These are phyloP conservation scores for Caenorhabditis sinica DNA, from an alignment of 2,888 invertebrate genomes.

Conservation along the genomic window DNA sequence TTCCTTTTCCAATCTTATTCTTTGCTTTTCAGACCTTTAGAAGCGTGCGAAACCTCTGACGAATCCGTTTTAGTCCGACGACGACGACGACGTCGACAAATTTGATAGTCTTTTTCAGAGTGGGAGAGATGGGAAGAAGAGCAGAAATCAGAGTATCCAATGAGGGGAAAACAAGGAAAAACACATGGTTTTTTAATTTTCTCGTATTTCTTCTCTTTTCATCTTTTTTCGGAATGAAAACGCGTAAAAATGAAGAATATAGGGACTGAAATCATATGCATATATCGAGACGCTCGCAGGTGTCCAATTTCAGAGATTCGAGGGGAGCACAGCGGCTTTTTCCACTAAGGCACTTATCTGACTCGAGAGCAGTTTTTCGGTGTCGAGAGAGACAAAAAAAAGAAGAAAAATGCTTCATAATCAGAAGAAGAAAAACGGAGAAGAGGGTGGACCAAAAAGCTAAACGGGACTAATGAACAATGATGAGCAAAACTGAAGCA, in stretches of 20 bases:
- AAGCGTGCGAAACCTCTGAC: conserved; percentile 35
- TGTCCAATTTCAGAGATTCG: conserved; percentile 47
- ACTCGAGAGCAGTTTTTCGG: conserved; percentile 3
- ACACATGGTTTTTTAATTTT: not conserved
- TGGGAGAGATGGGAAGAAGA: conserved; percentile 8
- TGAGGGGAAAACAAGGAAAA: not conserved
- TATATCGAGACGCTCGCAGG: conserved; percentile 39
- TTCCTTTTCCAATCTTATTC: not conserved
- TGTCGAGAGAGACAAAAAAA: not conserved
- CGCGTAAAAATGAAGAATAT: not conserved
- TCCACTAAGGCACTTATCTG: conserved; percentile 48
- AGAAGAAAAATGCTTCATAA: conserved; percentile 24
- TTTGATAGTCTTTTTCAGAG: conserved; percentile 41
- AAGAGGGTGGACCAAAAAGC: conserved; percentile 3
- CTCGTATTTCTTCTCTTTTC: not conserved
- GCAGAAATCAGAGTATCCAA: conserved; percentile 31
- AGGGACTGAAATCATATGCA: conserved; percentile 13
- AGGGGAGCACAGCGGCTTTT: conserved; percentile 15
- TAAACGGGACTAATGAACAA: conserved; percentile 10
- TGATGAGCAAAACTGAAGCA: not conserved
- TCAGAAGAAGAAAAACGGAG: conserved; percentile 5
- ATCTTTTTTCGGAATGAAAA: not conserved
- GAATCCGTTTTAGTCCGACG: not conserved
- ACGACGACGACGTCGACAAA: conserved; percentile 16
- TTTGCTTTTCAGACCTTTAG: not conserved